phyloP scores from a whole-genome alignment of 1,140 invertebrate genomes.

The Pseudomyrmex cubaensis region DNA sequence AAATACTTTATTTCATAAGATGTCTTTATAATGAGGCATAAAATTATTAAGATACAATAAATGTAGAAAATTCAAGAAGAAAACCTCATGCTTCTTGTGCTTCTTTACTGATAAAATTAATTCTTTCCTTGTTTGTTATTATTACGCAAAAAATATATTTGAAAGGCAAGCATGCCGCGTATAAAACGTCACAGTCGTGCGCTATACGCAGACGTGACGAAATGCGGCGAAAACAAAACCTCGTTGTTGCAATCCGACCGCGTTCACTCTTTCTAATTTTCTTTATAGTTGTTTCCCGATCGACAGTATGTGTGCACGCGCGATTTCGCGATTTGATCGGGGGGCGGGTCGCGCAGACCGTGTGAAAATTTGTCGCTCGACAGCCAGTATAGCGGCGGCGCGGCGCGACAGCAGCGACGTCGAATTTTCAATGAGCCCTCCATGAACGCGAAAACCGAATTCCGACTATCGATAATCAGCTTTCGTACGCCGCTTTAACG shows the following conservation, averaged over 20 bases:
- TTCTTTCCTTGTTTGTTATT: background rate
- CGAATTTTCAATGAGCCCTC: conserved; percentile 30
- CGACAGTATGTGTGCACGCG: conserved; percentile 10
- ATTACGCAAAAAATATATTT: background rate
- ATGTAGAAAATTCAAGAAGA: too few relatives aligned
- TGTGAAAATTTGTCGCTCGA: conserved; percentile 19
- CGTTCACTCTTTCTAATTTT: conserved; percentile 55
- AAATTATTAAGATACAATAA: too few relatives aligned
- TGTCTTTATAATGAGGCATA: too few relatives aligned
- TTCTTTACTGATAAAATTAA: too few relatives aligned
- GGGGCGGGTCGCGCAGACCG: background rate
- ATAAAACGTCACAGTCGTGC: conserved; percentile 14
- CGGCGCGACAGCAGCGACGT: background rate
- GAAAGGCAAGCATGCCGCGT: background rate
- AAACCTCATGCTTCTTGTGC: background rate
- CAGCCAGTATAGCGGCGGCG: background rate
- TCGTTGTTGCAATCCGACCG: conserved; percentile 41
- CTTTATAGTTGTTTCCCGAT: conserved; percentile 42
- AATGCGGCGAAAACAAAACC: conserved; percentile 18
- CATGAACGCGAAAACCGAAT: conserved; percentile 38
- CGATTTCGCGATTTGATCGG: conserved; percentile 41
- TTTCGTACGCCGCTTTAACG: conserved; percentile 57
- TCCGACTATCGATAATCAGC: conserved; percentile 61
- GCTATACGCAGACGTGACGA: background rate
- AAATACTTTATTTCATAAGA: too few relatives aligned